Percentiles rank a stretch among this genome's conserved stretches.
These are phyloP conservation scores for Spodoptera exigua DNA, from an alignment of 2,888 invertebrate species.

Conservation along the genomic window DNA sequence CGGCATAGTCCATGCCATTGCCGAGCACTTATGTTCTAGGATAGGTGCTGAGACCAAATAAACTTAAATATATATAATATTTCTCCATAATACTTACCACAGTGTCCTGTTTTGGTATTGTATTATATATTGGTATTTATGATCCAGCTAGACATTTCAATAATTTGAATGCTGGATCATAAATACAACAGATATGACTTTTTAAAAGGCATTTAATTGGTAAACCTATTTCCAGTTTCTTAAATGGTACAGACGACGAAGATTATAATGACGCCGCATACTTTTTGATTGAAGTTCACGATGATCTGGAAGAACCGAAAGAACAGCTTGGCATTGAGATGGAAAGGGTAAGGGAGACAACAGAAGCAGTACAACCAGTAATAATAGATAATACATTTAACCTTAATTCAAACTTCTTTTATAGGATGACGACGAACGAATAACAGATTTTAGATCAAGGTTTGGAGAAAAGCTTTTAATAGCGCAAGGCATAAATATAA, in stretches of 20 bases:
- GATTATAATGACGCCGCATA: conserved; percentile 89
- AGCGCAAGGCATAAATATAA: conserved; percentile 92
- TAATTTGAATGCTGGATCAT: too few relatives aligned
- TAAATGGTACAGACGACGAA: conserved; percentile 78
- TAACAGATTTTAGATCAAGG: conserved; percentile 92
- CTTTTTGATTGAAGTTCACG: conserved; percentile 92
- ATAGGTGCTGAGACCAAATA: too few relatives aligned
- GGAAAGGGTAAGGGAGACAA: conserved; percentile 84
- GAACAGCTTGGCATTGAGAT: conserved; percentile 94
- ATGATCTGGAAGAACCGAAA: conserved; percentile 92
- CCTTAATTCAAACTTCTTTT: conserved; percentile 23
- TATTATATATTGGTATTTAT: too few relatives aligned
- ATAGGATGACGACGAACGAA: conserved; percentile 92
- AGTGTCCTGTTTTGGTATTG: too few relatives aligned
- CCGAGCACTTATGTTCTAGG: too few relatives aligned
- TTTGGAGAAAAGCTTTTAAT: conserved; percentile 91
- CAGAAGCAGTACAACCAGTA: neutral
- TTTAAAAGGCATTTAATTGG: too few relatives aligned
- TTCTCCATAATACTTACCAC: too few relatives aligned
- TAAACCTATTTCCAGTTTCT: conserved; percentile 60
- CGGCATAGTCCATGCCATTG: too few relatives aligned
- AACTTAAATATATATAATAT: too few relatives aligned
- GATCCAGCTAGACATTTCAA: too few relatives aligned
- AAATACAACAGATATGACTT: too few relatives aligned
- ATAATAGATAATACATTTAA: neutral